Evolutionary conservation across 2,888 invertebrate genomes (phyloP).

Genomic region (Pteria penguin): DNA sequence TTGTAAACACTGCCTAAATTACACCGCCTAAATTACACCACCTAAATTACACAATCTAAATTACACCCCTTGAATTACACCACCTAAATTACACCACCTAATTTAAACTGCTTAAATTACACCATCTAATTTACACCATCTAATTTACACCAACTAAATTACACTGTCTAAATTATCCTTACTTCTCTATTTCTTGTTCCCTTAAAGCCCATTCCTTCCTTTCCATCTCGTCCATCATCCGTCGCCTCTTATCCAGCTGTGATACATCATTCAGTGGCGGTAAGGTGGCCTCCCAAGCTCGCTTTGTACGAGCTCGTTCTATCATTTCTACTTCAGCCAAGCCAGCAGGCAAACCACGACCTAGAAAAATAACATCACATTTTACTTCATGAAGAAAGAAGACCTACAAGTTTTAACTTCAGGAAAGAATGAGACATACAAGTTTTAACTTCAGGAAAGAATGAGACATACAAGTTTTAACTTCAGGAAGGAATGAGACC

Average conservation of each 20-base stretch:
- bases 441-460: no score
- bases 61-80: no score
- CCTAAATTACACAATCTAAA: no score
- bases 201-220: constrained; percentile 91
- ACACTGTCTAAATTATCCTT: constrained; percentile 30
- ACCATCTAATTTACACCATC: neutral
- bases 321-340: constrained; percentile 84
- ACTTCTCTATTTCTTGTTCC: constrained; percentile 85
- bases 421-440: no score
- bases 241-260: constrained; percentile 84
- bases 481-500: no score
- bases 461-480: no score
- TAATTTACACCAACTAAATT: neutral
- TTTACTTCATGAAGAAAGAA: no score
- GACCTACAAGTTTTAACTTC: no score
- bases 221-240: constrained; percentile 89
- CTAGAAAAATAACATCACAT: constrained; percentile 73
- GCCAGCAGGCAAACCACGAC: constrained; percentile 84
- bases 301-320: constrained; percentile 85
- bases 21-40: no score
- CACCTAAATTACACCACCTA: neutral
- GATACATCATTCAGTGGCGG: constrained; percentile 82
- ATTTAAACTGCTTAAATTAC: neutral
- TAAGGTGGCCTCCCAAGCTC: constrained; percentile 84
- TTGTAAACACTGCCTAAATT: no score